phyloP scores from a whole-genome alignment of 2,797 vertebrate species.

The Fundulus diaphanus region DNA sequence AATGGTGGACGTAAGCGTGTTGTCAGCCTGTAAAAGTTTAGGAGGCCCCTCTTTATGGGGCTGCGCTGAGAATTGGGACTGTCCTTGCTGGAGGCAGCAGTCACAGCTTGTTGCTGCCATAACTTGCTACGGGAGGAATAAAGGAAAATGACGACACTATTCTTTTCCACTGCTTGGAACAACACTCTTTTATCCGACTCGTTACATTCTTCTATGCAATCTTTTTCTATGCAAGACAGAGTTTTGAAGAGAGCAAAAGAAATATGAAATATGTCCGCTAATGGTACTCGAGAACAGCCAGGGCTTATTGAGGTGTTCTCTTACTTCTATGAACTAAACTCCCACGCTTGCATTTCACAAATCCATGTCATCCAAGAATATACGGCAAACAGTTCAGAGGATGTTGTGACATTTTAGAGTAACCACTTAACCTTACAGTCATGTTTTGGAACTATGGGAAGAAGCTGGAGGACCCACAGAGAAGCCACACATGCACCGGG shows the following conservation, averaged over 20 bases:
- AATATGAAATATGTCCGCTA: conserved; percentile 33
- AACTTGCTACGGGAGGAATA: conserved; percentile 36
- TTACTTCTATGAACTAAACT: conserved; percentile 65
- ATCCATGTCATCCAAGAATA: conserved; percentile 51
- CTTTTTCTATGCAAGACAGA: conserved; percentile 16
- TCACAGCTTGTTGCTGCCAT: conserved; percentile 43
- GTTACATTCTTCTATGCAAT: too few species aligned
- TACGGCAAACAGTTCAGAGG: conserved; percentile 26
- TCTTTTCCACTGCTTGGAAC: conserved; percentile 21
- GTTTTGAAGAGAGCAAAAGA: conserved; percentile 12
- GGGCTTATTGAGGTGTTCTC: conserved; percentile 35
- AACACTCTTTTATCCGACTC: neutral
- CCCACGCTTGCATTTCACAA: conserved; percentile 64
- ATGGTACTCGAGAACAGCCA: conserved; percentile 47
- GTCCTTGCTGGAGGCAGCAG: conserved; percentile 44
- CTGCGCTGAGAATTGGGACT: conserved; percentile 45
- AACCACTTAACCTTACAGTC: neutral
- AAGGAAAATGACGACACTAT: conserved; percentile 39
- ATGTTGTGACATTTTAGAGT: conserved; percentile 53
- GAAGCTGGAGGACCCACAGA: too few species aligned
- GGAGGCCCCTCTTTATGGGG: conserved; percentile 73
- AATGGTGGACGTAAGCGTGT: conserved; percentile 58
- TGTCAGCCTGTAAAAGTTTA: conserved; percentile 83
- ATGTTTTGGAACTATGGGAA: too few species aligned
- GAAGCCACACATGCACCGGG: too few species aligned